phyloP scores from a whole-genome alignment of 2,797 vertebrate species.

The Sternotherus odoratus region DNA sequence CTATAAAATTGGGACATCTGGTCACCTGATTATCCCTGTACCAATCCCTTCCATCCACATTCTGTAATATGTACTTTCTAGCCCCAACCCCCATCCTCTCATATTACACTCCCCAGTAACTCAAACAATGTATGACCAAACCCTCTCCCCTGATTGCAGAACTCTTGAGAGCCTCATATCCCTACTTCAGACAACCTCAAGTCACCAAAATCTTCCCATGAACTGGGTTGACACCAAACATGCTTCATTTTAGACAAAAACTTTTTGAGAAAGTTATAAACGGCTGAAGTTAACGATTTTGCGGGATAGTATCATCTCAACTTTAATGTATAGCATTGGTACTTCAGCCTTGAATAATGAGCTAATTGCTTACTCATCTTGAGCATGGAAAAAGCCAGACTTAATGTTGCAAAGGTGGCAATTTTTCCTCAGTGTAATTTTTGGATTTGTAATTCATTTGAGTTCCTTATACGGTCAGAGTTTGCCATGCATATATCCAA shows the following conservation, averaged over 20 bases:
- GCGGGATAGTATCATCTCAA: neutral
- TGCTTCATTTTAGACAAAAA: neutral
- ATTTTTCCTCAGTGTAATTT: neutral
- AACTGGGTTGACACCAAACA: constrained; percentile 16
- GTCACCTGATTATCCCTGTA: neutral
- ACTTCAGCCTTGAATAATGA: neutral
- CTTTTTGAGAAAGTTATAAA: constrained; percentile 31
- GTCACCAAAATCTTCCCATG: constrained; percentile 27
- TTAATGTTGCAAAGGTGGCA: neutral
- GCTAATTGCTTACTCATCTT: neutral
- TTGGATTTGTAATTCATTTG: neutral
- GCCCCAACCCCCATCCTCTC: constrained; percentile 5
- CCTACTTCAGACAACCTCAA: constrained; percentile 35
- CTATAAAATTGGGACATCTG: no score
- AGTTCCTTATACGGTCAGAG: rapidly evolving
- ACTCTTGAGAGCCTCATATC: constrained; percentile 18
- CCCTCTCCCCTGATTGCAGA: constrained; percentile 53
- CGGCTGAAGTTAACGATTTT: neutral
- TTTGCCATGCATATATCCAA: neutral
- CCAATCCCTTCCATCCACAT: neutral
- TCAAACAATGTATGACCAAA: constrained; percentile 27
- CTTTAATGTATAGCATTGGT: neutral
- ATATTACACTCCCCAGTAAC: neutral
- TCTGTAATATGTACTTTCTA: neutral
- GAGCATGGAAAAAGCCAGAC: neutral